Evolutionary conservation across 2,797 vertebrate genomes (phyloP).

Genomic region (Rhadinocentrus ornatus): DNA sequence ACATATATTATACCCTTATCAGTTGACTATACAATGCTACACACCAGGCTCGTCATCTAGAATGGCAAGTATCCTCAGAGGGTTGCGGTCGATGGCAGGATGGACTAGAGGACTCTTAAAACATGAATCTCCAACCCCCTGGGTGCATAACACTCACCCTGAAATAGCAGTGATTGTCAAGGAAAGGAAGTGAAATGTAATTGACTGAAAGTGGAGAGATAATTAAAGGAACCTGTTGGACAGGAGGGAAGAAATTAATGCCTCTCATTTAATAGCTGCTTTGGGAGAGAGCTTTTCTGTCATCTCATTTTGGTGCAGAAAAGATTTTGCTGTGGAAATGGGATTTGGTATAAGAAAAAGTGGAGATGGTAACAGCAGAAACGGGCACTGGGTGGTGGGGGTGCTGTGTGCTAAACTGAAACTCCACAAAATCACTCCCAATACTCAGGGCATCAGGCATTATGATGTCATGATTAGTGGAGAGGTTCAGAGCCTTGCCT

Average conservation of each 20-base stretch:
- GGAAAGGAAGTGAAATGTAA: constrained; percentile 87
- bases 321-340: constrained; percentile 72
- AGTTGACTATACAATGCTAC: constrained; percentile 26
- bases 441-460: constrained; percentile 86
- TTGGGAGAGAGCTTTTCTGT: constrained; percentile 74
- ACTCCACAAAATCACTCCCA: constrained; percentile 82
- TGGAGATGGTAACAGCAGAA: constrained; percentile 65
- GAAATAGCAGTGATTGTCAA: constrained; percentile 87
- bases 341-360: constrained; percentile 62
- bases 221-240: constrained; percentile 86
- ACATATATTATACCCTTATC: constrained; percentile 26
- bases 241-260: constrained; percentile 82
- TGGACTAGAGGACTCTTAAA: constrained; percentile 55
- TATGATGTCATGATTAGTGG: constrained; percentile 87
- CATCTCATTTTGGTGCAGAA: constrained; percentile 65
- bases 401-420: constrained; percentile 77
- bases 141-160: constrained; percentile 78
- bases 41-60: constrained; percentile 49
- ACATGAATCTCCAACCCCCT: constrained; percentile 72
- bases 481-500: constrained; percentile 79
- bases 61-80: constrained; percentile 48
- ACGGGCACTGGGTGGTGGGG: constrained; percentile 60
- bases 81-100: constrained; percentile 37
- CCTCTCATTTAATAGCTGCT: constrained; percentile 82
- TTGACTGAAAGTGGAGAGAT: constrained; percentile 86